Percentiles rank a stretch among this genome's conserved stretches.
phyloP scores from a whole-genome alignment of 23 tunicate species.

The Ciona savignyi region DNA sequence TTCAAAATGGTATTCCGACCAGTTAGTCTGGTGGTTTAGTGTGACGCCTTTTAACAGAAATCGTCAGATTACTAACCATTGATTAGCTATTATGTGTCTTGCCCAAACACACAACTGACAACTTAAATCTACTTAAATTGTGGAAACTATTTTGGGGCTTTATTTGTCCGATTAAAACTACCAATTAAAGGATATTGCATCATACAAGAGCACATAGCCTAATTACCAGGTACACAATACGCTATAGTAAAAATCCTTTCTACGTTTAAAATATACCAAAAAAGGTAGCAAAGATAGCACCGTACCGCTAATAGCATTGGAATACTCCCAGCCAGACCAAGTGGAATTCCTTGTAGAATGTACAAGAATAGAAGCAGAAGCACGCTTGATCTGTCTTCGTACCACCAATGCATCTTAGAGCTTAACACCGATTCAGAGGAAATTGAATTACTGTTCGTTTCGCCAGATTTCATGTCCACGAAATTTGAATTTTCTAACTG shows the following conservation, averaged over 20 bases:
- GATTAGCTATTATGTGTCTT: too few relatives aligned
- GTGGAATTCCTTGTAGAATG: constrained; percentile 87
- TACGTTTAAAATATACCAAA: not conserved
- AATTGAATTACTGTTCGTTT: not conserved
- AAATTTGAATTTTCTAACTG: not conserved
- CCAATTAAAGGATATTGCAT: too few relatives aligned
- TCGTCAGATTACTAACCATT: too few relatives aligned
- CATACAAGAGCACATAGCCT: too few relatives aligned
- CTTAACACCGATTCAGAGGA: not conserved
- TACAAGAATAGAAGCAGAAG: constrained; percentile 73
- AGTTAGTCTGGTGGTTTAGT: too few relatives aligned
- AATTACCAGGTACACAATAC: too few relatives aligned
- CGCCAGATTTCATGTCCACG: not conserved
- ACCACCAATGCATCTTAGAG: constrained; percentile 54
- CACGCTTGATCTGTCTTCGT: constrained; percentile 81
- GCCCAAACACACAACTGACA: too few relatives aligned
- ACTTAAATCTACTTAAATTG: too few relatives aligned
- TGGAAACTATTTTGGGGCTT: too few relatives aligned
- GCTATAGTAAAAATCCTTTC: too few relatives aligned
- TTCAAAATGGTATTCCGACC: not conserved
- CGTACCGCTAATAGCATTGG: constrained; percentile 95
- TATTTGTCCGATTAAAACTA: too few relatives aligned
- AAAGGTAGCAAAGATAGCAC: not conserved
- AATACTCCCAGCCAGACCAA: constrained; percentile 96
- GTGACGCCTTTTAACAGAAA: too few relatives aligned